phyloP scores from a whole-genome alignment of 2,113 vertebrate species.

The Albula glossodonta region DNA sequence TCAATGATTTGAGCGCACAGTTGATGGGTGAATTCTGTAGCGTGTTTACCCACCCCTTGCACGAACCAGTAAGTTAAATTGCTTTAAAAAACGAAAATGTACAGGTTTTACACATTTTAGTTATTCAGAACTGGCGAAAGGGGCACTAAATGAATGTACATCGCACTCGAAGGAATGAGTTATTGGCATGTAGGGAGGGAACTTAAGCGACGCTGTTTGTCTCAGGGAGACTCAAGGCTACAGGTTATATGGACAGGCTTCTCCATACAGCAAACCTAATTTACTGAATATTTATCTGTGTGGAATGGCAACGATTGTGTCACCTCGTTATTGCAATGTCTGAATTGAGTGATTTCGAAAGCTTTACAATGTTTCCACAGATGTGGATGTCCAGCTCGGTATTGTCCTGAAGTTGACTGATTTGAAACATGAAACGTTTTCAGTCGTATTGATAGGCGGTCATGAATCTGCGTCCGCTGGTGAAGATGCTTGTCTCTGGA shows the following conservation, averaged over 20 bases:
- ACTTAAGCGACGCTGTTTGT: neutral
- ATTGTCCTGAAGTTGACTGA: neutral
- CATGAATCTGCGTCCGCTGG: too few species aligned
- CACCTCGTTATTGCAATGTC: neutral
- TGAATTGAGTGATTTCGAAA: neutral
- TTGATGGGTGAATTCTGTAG: neutral
- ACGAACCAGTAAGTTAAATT: neutral
- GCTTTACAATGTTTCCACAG: neutral
- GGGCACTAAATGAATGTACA: neutral
- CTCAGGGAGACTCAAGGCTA: neutral
- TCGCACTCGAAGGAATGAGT: neutral
- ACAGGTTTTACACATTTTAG: neutral
- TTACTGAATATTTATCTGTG: neutral
- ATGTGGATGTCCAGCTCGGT: neutral
- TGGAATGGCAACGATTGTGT: too few species aligned
- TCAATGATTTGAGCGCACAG: neutral
- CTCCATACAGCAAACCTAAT: neutral
- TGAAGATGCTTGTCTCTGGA: neutral
- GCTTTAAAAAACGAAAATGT: neutral
- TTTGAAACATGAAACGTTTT: neutral
- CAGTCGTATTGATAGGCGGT: neutral
- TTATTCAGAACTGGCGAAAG: neutral
- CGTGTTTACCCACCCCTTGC: neutral
- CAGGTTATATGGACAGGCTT: neutral
- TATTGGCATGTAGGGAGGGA: neutral